Evolutionary conservation across 2,797 vertebrate genomes (phyloP).

Genomic region (Aselliscus stoliczkanus): DNA sequence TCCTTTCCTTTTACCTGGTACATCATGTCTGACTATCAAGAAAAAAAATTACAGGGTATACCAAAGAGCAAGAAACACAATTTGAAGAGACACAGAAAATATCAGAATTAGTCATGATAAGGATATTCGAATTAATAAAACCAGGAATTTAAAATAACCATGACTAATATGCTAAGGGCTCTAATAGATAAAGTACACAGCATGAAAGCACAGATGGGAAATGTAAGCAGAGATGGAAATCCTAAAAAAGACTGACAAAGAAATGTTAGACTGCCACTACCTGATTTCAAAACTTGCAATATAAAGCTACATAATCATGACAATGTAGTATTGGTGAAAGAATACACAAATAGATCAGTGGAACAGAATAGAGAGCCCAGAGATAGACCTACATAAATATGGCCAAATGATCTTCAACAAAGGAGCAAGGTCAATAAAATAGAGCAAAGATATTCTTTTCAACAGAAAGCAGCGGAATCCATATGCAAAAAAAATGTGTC

Average conservation of each 20-base stretch:
- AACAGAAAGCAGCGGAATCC: neutral
- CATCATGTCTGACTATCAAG: neutral
- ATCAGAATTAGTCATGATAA: neutral
- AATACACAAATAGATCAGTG: too few species aligned
- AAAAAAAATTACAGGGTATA: neutral
- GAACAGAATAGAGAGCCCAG: neutral
- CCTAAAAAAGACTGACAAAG: neutral
- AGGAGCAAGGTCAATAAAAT: neutral
- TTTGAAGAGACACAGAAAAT: neutral
- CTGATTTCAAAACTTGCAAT: neutral
- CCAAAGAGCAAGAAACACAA: neutral
- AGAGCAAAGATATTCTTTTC: neutral
- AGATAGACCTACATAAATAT: neutral
- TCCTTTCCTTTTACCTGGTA: neutral
- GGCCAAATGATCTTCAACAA: neutral
- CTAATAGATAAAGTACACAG: neutral
- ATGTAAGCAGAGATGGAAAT: neutral
- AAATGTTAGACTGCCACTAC: neutral
- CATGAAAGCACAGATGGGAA: neutral
- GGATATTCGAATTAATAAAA: neutral
- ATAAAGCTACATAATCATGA: neutral
- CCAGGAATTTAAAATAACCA: neutral
- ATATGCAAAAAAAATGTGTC: neutral
- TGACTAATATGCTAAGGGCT: neutral
- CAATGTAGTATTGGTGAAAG: neutral